A percentile compares a stretch with the other conserved stretches of the same genome.
Evolutionary conservation across 2,797 vertebrate species (phyloP).

Genomic region (Acanthurus lineatus): DNA sequence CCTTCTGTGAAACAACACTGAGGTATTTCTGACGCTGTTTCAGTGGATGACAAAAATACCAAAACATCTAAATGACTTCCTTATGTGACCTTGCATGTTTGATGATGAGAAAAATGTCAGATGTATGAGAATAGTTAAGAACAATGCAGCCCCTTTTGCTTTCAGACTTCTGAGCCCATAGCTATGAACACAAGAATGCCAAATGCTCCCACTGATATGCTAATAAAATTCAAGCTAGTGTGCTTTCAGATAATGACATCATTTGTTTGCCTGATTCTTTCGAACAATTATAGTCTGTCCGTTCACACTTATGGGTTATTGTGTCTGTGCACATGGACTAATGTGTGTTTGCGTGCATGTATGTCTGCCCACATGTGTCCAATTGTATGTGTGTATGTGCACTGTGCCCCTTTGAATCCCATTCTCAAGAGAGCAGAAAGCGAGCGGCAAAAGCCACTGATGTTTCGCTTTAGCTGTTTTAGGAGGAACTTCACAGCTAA

Average conservation of each 20-base stretch:
- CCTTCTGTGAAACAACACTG: constrained; percentile 48
- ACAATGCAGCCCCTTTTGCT: constrained; percentile 58
- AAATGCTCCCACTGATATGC: constrained; percentile 68
- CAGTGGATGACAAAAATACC: constrained; percentile 24
- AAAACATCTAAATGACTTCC: constrained; percentile 22
- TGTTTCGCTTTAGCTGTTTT: constrained; percentile 56
- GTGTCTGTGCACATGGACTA: neutral
- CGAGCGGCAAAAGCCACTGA: constrained; percentile 46
- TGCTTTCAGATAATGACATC: constrained; percentile 67
- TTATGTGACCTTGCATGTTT: constrained; percentile 54
- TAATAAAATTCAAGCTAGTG: constrained; percentile 65
- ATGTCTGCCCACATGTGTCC: constrained; percentile 2
- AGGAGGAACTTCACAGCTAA: constrained; percentile 58
- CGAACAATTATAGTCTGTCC: constrained; percentile 54
- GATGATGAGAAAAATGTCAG: constrained; percentile 33
- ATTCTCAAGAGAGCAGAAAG: constrained; percentile 37
- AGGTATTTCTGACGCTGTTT: constrained; percentile 40
- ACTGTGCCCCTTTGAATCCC: constrained; percentile 22
- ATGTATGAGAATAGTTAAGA: constrained; percentile 37
- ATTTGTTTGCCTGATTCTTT: constrained; percentile 67
- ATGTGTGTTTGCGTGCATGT: neutral
- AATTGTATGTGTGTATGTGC: constrained; percentile 29
- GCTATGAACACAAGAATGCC: constrained; percentile 60
- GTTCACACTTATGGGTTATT: constrained; percentile 11
- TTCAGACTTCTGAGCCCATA: constrained; percentile 31